Conservation (phyloP, 2,888 invertebrate genomes). For the Agonopterix arenella region DNA sequence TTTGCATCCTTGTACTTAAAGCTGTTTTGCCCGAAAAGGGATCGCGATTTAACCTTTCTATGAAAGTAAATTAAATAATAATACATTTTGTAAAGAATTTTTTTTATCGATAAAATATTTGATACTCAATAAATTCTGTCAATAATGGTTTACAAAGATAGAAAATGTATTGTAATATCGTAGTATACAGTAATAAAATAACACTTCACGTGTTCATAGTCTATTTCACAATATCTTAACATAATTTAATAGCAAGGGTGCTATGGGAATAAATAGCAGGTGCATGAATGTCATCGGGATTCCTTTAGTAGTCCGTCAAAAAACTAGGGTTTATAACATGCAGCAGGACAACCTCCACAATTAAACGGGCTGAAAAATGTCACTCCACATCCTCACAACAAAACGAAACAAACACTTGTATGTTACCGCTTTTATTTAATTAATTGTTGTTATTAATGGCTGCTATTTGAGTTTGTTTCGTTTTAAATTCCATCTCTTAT, state of each 20-base stretch:
- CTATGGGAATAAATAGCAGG: slow-evolving; percentile 37
- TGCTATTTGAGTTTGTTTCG: slow-evolving; percentile 19
- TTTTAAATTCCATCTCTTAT: slow-evolving; percentile 7
- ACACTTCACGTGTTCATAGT: too few species aligned
- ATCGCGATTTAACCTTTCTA: too few species aligned
- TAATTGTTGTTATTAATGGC: slow-evolving; percentile 30
- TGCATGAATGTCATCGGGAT: slow-evolving; percentile 48
- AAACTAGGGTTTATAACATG: slow-evolving; percentile 48
- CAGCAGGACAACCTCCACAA: slow-evolving; percentile 33
- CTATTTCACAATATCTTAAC: not conserved
- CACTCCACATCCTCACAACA: slow-evolving; percentile 54
- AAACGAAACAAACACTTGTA: slow-evolving; percentile 49
- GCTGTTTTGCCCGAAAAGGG: too few species aligned
- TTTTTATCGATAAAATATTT: too few species aligned
- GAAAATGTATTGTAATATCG: too few species aligned
- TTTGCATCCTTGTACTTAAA: too few species aligned
- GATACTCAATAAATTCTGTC: too few species aligned
- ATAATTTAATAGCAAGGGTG: not conserved
- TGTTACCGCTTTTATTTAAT: slow-evolving; percentile 19
- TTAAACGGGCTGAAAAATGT: slow-evolving; percentile 64
- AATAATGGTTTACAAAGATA: too few species aligned
- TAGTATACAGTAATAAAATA: too few species aligned
- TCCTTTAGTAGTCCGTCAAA: slow-evolving; percentile 45
- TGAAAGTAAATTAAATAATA: too few species aligned
- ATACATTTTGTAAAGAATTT: too few species aligned